Base-by-base conservation (phyloP, 2,888 invertebrate species). In the Erebia palarica region DNA sequence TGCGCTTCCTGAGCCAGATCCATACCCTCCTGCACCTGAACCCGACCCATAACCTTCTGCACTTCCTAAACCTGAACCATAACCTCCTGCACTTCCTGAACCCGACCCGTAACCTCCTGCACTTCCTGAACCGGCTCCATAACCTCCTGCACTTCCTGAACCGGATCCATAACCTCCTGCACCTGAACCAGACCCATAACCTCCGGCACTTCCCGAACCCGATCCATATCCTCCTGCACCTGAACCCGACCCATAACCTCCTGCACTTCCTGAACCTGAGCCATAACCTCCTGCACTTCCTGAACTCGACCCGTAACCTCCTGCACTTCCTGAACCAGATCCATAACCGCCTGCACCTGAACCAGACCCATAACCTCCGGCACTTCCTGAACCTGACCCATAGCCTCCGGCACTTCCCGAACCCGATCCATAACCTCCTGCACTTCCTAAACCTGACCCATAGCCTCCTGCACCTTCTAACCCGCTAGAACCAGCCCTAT, bases 221-320 rank as follows among this genome's bases (percentile, higher is more conserved):
- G 27, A 27, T 27, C 27, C 27, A 27, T 27, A 27, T 3, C 27
- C 27, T 27, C 27, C 27, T 27, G 27, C 27, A 27, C 42, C n/a
- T 7, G 8, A 3, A 7, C 47, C 63, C 8, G 16, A 53, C 9
- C 64, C 64, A 21, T 57, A 57, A 21, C 57, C 57, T 4, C 57
- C 27, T 2, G 59, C 27, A 7, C 36, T 13, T 59, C 10, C 58
- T 18, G 55, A 27, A 44, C 47, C 63, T 5, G 47, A 63, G 14
- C 49, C 49, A 27, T 49, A 63, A 51, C 63, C 51, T 14, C 63
- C 27, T 14, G 49, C 21, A 49, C 63, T 16, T 14, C 49, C 63
- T 14, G 59, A 3, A n/a, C 59, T 36, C 10, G 42, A 60, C 16
- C 63, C 51, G 51, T 64, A 64, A 1, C 63, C 63, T 49, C 51